Evolutionary conservation across 2,113 vertebrate species (phyloP).

Genomic region (Piaya cayana): DNA sequence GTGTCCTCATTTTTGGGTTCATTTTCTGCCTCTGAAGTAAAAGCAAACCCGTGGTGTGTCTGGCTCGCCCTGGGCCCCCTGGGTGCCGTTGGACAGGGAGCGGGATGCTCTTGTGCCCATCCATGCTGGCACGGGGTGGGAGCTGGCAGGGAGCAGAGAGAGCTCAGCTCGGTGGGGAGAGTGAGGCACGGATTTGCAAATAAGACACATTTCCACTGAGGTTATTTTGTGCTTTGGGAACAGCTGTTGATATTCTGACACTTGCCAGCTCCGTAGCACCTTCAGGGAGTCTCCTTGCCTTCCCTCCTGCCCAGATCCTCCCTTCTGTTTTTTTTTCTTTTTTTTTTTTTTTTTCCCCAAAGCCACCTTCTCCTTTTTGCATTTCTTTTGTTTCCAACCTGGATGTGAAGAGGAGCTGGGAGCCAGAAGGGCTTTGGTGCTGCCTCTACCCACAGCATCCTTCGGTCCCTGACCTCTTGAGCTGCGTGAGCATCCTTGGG

Average conservation of each 20-base stretch:
- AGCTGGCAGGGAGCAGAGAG: background rate
- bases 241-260: background rate
- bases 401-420: background rate
- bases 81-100: background rate
- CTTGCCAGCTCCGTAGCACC: rapidly evolving
- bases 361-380: background rate
- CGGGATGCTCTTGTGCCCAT: rapidly evolving
- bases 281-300: background rate
- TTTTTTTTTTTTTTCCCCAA: background rate
- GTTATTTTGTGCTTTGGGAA: background rate
- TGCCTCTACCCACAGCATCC: too few relatives aligned
- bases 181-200: rapidly evolving
- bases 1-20: background rate
- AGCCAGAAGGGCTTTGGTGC: rapidly evolving
- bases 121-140: too few relatives aligned
- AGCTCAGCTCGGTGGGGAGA: background rate
- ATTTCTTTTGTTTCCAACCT: background rate
- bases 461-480: too few relatives aligned
- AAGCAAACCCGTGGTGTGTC: background rate
- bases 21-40: background rate
- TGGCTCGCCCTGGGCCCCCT: background rate
- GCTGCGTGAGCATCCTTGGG: too few relatives aligned
- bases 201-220: background rate
- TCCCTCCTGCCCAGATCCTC: background rate
- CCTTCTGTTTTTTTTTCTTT: too few relatives aligned